These are phyloP conservation scores for Palythoa caribaeorum DNA, from an alignment of 92 coral and sea anemone species.

Conservation along the genomic window DNA sequence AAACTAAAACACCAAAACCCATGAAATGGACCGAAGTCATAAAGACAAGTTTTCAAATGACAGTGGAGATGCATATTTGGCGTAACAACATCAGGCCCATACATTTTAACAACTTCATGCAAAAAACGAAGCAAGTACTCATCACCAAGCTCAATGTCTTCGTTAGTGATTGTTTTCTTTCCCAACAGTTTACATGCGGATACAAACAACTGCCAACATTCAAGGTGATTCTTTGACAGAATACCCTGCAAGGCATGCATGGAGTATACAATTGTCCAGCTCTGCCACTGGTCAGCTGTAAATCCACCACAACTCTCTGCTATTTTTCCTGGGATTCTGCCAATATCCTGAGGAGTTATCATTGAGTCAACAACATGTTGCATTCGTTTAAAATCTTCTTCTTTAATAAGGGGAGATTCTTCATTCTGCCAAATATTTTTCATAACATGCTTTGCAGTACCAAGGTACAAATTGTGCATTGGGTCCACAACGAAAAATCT, in stretches of 20 bases:
- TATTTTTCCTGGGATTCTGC: slow-evolving; percentile 73
- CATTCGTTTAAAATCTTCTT: slow-evolving; percentile 62
- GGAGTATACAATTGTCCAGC: slow-evolving; percentile 67
- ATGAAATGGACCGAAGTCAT: slow-evolving; percentile 70
- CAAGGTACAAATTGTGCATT: slow-evolving; percentile 70
- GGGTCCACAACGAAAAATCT: slow-evolving; percentile 65
- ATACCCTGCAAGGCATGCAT: slow-evolving; percentile 63
- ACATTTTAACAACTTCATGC: slow-evolving; percentile 50
- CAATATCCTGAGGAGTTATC: slow-evolving; percentile 74
- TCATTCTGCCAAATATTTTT: slow-evolving; percentile 66
- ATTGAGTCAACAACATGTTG: slow-evolving; percentile 58
- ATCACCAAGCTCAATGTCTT: slow-evolving; percentile 68
- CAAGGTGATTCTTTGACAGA: slow-evolving; percentile 63
- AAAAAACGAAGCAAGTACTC: slow-evolving; percentile 46
- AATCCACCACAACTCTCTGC: slow-evolving; percentile 60
- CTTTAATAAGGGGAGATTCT: slow-evolving; percentile 45
- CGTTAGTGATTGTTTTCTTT: slow-evolving; percentile 41
- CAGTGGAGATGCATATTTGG: slow-evolving; percentile 77
- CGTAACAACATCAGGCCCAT: slow-evolving; percentile 57
- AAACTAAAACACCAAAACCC: slow-evolving; percentile 77
- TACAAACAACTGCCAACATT: slow-evolving; percentile 69
- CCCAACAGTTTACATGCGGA: slow-evolving; percentile 65
- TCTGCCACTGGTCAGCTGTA: slow-evolving; percentile 81
- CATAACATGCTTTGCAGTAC: slow-evolving; percentile 71
- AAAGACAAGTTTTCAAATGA: slow-evolving; percentile 58